Percentiles rank a stretch among this genome's conserved stretches.
Conservation (phyloP, 2,888 invertebrate genomes). For the Melanostoma scalare region DNA sequence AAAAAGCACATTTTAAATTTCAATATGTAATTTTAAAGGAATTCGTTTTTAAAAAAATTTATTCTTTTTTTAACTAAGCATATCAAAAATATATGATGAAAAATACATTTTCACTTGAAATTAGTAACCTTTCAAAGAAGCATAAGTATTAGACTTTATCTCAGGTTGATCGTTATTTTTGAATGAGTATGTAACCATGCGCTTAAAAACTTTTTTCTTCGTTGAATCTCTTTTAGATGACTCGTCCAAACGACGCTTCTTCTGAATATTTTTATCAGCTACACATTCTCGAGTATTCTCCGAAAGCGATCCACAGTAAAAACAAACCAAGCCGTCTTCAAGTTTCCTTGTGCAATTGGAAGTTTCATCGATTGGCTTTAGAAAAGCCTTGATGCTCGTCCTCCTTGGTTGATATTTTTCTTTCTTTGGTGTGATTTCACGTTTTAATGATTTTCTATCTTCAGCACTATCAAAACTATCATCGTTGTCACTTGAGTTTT, state of each 20-base stretch:
- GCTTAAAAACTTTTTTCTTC: conserved; percentile 77
- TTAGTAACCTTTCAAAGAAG: conserved; percentile 36
- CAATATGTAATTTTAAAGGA: too few relatives aligned
- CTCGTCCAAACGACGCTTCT: conserved; percentile 47
- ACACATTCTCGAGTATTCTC: conserved; percentile 76
- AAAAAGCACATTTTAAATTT: too few relatives aligned
- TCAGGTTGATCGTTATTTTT: conserved; percentile 62
- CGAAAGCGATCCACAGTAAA: conserved; percentile 76
- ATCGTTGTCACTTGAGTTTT: conserved; percentile 83
- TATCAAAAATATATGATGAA: too few relatives aligned
- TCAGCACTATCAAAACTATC: conserved; percentile 46
- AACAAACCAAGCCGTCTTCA: conserved; percentile 75
- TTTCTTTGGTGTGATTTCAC: conserved; percentile 20
- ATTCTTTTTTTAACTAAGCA: too few relatives aligned
- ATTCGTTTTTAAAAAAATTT: too few relatives aligned
- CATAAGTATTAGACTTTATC: conserved; percentile 39
- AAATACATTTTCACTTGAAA: too few relatives aligned
- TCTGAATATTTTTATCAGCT: conserved; percentile 58
- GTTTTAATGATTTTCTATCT: conserved; percentile 30
- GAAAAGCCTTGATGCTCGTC: conserved; percentile 28
- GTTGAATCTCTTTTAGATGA: conserved; percentile 63
- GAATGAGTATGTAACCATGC: conserved; percentile 76
- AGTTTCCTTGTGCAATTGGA: conserved; percentile 76
- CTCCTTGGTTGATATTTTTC: conserved; percentile 45
- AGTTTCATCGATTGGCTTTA: conserved; percentile 30